Evolutionary conservation across 64 coral and sea anemone species (phyloP), one percentile per base, ranked within the genome.

Genomic region (Dendrophyllia cribrosa): DNA sequence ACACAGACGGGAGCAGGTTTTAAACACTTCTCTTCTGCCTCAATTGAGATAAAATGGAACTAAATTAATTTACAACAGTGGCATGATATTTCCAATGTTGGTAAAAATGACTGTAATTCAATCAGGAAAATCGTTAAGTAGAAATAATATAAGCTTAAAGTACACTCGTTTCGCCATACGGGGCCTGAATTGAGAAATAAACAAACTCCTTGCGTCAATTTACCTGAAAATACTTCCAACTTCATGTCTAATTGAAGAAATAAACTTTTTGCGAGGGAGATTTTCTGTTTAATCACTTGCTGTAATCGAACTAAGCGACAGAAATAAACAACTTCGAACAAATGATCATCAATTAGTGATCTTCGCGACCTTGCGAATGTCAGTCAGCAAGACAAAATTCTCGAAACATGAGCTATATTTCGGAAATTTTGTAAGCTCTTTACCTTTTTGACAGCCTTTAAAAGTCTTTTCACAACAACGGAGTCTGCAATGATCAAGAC

Each of bases 401-500:
- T 44, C n/a, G 12, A 67, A 84, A 68, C 2, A 9, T 68, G 45
- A 68, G 44, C 43, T 19, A 19, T 48, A 43, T 45, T 26, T 12
- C 48, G 19, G 5, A 66, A 34, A 66, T 13, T n/a, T 51, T 11
- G 19, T 46, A 12, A 46, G 20, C 43, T 66, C 80, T 80, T 88
- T 94, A 99, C 97, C 97, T 99, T 99, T 83, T 96, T 88, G 20
- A 93, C 97, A 3, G 94, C 97, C 46, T 64, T 51, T 25, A 99
- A 68, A 15, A 99, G 88, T 88, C 97, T 86, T 59, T 99, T 99
- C 25, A 99, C 89, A 59, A 96, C 90, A 53, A 99, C 85, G 13
- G 94, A 93, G 78, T 99, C 97, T 24, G 97, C 94, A 49, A 99
- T 93, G 51, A 99, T 89, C 24, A 99, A 68, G 50, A 99, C 97